A percentile compares a stretch with the other conserved stretches of the same genome.
Conservation (phyloP, 2,113 vertebrate genomes). For the Turnix velox region DNA sequence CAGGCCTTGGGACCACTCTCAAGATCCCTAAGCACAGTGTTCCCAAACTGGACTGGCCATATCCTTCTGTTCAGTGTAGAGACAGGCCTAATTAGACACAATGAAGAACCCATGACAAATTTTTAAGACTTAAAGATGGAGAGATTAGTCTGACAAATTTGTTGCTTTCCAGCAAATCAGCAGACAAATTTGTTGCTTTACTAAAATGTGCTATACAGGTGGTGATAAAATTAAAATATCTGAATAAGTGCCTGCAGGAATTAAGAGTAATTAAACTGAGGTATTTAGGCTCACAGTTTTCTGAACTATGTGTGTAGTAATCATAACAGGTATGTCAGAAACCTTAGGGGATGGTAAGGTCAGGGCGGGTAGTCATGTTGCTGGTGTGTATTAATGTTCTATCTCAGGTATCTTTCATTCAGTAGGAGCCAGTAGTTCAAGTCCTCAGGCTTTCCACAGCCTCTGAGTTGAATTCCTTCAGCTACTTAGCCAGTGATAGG, state of each 20-base stretch:
- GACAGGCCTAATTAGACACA: background rate
- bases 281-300: background rate
- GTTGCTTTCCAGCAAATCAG: rapidly evolving
- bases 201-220: background rate
- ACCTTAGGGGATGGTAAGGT: background rate
- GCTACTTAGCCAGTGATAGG: background rate
- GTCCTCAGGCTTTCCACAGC: background rate
- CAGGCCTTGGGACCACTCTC: background rate
- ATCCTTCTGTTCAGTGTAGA: background rate
- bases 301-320: background rate
- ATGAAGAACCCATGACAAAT: background rate
- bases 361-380: rapidly evolving
- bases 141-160: background rate
- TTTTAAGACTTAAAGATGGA: background rate
- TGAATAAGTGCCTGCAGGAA: background rate
- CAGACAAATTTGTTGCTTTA: background rate
- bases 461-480: background rate
- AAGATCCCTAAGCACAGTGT: background rate
- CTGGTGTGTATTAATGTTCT: background rate
- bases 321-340: background rate
- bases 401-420: no score
- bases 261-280: background rate
- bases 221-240: background rate
- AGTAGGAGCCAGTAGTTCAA: background rate
- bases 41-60: background rate